Evolutionary conservation across 2,888 invertebrate species (phyloP).

Genomic region (Biston stratarius): DNA sequence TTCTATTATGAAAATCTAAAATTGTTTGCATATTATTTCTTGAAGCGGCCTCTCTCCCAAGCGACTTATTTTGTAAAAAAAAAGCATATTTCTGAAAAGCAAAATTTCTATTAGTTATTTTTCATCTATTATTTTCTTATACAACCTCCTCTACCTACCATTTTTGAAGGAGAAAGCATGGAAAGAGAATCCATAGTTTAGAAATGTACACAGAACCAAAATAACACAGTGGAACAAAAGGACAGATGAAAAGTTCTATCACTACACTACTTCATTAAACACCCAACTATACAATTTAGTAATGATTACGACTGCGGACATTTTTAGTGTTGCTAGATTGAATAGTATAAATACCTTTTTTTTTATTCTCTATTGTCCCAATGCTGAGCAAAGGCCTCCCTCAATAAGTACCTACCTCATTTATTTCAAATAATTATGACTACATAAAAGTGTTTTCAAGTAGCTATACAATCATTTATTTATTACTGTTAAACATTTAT

Average conservation of each 20-base stretch:
- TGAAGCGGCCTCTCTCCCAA: slow-evolving; percentile 47
- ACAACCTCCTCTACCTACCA: slow-evolving; percentile 87
- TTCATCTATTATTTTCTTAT: slow-evolving; percentile 74
- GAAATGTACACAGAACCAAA: slow-evolving; percentile 61
- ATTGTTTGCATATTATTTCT: slow-evolving; percentile 17
- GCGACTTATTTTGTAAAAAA: slow-evolving; percentile 40
- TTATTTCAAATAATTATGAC: too few species aligned
- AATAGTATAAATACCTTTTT: neutral
- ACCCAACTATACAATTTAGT: slow-evolving; percentile 17
- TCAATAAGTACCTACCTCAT: too few species aligned
- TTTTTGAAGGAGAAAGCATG: slow-evolving; percentile 85
- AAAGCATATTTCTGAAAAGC: slow-evolving; percentile 51
- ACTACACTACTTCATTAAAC: slow-evolving; percentile 28
- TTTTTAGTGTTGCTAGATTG: slow-evolving; percentile 23
- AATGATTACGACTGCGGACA: slow-evolving; percentile 1
- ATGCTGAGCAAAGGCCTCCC: too few species aligned
- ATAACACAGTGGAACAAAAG: slow-evolving; percentile 53
- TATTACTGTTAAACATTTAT: too few species aligned
- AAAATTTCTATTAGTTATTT: slow-evolving; percentile 47
- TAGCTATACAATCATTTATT: too few species aligned
- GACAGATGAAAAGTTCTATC: slow-evolving; percentile 45
- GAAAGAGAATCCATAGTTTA: slow-evolving; percentile 83
- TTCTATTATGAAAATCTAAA: slow-evolving; percentile 24
- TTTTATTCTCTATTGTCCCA: too few species aligned
- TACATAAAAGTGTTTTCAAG: too few species aligned